These are phyloP conservation scores for Augiades crinisus DNA, from an alignment of 2,888 invertebrate genomes.

Conservation along the genomic window DNA sequence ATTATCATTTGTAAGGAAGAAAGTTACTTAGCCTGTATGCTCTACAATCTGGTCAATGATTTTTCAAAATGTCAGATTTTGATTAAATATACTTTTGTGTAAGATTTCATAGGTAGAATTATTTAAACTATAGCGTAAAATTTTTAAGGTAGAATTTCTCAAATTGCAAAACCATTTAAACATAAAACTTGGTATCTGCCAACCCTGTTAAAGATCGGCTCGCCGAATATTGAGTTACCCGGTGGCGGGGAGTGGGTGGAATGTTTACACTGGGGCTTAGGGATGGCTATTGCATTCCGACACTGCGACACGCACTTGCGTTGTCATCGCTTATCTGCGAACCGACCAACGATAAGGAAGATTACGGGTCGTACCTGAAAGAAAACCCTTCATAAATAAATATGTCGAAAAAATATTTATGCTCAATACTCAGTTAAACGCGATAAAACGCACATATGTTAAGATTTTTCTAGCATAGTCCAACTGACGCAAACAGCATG, in stretches of 20 bases:
- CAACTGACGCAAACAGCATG: no score
- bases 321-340: constrained; percentile 18
- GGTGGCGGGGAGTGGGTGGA: constrained; percentile 56
- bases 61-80: no score
- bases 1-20: no score
- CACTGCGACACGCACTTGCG: constrained; percentile 31
- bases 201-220: constrained; percentile 37
- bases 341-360: background rate
- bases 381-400: background rate
- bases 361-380: no score
- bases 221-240: constrained; percentile 60
- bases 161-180: constrained; percentile 19
- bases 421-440: background rate
- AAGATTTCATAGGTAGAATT: no score
- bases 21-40: no score
- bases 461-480: no score
- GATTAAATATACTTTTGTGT: no score
- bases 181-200: background rate
- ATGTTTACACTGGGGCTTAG: constrained; percentile 70
- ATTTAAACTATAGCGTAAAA: no score
- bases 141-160: no score
- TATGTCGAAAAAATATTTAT: background rate
- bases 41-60: no score
- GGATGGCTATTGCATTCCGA: constrained; percentile 71
- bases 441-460: no score